These are phyloP conservation scores for Ciconia boyciana DNA, from an alignment of 2,113 vertebrate genomes.

Conservation along the genomic window DNA sequence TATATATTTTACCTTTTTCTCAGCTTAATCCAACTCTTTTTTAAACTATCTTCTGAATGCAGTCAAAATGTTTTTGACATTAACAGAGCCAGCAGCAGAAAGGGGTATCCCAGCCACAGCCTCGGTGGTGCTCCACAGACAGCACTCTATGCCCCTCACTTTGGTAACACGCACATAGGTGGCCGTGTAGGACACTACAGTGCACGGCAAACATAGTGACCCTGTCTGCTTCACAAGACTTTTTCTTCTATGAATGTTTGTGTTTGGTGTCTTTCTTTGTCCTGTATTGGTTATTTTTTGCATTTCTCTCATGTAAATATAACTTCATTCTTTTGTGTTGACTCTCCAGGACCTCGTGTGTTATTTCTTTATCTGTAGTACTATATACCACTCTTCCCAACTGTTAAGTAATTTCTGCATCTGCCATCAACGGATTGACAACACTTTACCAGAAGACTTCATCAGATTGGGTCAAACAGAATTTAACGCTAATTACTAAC, in stretches of 20 bases:
- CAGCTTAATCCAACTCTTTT: not conserved
- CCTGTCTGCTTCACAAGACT: not conserved
- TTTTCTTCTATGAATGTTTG: not conserved
- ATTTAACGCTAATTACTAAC: not conserved
- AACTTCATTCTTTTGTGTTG: not conserved
- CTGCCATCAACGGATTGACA: not conserved
- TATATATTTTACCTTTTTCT: not conserved
- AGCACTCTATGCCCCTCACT: not conserved
- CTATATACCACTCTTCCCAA: not conserved
- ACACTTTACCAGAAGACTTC: not conserved
- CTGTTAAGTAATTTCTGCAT: not conserved
- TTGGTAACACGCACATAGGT: fast-evolving
- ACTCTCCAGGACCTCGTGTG: not conserved
- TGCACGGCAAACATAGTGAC: fast-evolving
- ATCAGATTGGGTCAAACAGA: not conserved
- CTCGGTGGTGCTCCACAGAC: not conserved
- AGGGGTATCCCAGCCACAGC: not conserved
- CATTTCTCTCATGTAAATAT: not conserved
- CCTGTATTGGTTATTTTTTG: not conserved
- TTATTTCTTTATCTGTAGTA: not conserved
- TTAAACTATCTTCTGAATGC: not conserved
- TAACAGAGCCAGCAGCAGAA: not conserved
- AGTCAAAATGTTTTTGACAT: not conserved
- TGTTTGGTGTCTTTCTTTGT: not conserved
- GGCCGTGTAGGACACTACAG: fast-evolving